Evolutionary conservation across 2,888 invertebrate genomes (phyloP).

Genomic region (Muschampia plurimacula): DNA sequence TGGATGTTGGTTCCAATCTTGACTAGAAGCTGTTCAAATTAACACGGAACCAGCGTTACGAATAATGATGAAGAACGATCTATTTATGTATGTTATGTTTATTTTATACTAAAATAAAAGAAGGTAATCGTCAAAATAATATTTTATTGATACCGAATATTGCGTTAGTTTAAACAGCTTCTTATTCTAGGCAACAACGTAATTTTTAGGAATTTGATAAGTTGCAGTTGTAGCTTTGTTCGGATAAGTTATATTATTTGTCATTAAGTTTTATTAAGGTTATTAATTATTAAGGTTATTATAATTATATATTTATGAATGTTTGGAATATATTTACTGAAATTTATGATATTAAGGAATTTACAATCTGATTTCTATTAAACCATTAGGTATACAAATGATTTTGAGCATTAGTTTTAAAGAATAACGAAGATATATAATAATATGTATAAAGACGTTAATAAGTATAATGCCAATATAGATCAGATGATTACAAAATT

Average conservation of each 20-base stretch:
- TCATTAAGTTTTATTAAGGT: conserved; percentile 30
- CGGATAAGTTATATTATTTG: background rate
- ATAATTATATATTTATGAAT: conserved; percentile 20
- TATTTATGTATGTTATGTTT: too few relatives aligned
- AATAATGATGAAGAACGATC: too few relatives aligned
- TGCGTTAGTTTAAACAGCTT: background rate
- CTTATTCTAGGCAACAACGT: background rate
- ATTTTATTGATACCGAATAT: background rate
- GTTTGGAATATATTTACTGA: conserved; percentile 28
- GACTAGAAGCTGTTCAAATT: background rate
- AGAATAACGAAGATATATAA: background rate
- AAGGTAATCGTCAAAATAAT: background rate
- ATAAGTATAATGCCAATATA: conserved; percentile 19
- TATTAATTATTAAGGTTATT: conserved; percentile 17
- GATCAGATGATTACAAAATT: background rate
- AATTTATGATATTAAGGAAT: background rate
- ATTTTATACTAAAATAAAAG: too few relatives aligned
- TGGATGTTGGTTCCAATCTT: background rate
- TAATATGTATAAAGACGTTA: background rate
- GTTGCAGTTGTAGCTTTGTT: background rate
- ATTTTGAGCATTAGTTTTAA: conserved; percentile 7
- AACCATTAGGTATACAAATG: background rate
- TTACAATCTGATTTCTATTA: conserved; percentile 1
- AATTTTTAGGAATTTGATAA: background rate
- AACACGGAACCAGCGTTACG: background rate